Percentiles rank a stretch among this genome's conserved stretches.
phyloP scores from a whole-genome alignment of 2,888 invertebrate genomes.

The Caenorhabditis japonica region DNA sequence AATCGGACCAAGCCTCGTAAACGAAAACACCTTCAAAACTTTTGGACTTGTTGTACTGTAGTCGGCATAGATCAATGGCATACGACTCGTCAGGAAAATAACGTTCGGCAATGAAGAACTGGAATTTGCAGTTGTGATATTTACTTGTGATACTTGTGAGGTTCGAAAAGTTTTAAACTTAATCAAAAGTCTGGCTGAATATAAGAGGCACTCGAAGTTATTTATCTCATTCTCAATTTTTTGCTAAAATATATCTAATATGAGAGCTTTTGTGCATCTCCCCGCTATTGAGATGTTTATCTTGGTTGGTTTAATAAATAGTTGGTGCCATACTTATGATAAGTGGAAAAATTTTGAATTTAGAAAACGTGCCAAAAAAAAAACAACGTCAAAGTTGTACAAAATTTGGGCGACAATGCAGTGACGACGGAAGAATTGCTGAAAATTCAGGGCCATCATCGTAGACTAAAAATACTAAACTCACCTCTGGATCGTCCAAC shows the following conservation, averaged over 20 bases:
- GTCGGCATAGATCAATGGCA: conserved; percentile 38
- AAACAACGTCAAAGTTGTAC: conserved; percentile 46
- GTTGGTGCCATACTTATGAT: too few species aligned
- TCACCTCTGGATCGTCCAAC: conserved; percentile 29
- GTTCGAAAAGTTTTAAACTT: too few species aligned
- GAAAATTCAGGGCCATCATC: conserved; percentile 6
- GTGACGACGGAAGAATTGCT: conserved; percentile 60
- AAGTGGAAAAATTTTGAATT: too few species aligned
- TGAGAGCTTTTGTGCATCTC: too few species aligned
- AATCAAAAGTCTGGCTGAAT: conserved; percentile 57
- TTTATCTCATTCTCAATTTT: too few species aligned
- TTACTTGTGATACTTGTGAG: too few species aligned
- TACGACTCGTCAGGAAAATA: conserved; percentile 40
- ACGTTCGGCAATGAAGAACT: conserved; percentile 51
- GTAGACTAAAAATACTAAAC: conserved; percentile 3
- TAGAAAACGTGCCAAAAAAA: too few species aligned
- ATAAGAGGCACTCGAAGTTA: conserved; percentile 59
- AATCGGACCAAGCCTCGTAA: conserved; percentile 65
- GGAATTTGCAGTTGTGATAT: too few species aligned
- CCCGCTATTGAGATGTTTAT: too few species aligned
- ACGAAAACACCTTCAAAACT: conserved; percentile 61
- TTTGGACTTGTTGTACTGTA: conserved; percentile 55
- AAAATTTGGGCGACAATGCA: conserved; percentile 50
- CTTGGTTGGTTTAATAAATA: too few species aligned
- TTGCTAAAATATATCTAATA: too few species aligned